Evolutionary conservation across 1,140 invertebrate species (phyloP).

Genomic region (Drosophila varians): DNA sequence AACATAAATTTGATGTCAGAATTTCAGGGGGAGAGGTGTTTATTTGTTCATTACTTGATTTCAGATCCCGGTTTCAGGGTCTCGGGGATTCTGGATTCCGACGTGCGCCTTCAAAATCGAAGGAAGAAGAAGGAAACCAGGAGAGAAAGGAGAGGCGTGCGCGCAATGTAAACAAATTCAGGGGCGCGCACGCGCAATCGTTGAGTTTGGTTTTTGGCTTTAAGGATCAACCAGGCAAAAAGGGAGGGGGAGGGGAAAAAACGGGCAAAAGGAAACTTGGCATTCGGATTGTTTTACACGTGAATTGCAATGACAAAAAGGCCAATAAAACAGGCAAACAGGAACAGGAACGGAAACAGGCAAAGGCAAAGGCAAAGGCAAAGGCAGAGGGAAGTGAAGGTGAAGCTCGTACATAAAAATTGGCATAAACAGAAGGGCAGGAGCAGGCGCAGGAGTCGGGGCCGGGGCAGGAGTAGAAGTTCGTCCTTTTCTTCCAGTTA

Average conservation of each 20-base stretch:
- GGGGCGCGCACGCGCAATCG: constrained; percentile 52
- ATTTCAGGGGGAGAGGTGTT: constrained; percentile 24
- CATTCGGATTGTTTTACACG: constrained; percentile 65
- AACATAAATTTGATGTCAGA: constrained; percentile 14
- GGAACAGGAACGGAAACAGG: constrained; percentile 11
- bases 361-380: constrained; percentile 11
- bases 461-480: too few relatives aligned
- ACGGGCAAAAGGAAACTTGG: constrained; percentile 26
- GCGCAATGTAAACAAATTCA: constrained; percentile 51
- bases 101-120: constrained; percentile 25
- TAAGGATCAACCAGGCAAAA: constrained; percentile 6
- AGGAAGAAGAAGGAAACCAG: constrained; percentile 3
- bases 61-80: background rate
- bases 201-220: constrained; percentile 5
- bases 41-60: constrained; percentile 67
- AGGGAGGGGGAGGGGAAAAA: background rate
- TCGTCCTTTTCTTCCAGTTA: constrained; percentile 41
- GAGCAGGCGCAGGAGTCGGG: too few relatives aligned
- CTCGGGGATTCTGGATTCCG: constrained; percentile 12
- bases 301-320: constrained; percentile 74
- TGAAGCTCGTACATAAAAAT: constrained; percentile 63
- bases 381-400: constrained; percentile 67
- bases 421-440: constrained; percentile 52
- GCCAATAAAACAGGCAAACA: constrained; percentile 53
- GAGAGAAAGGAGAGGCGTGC: constrained; percentile 20